Evolutionary conservation across 2,797 vertebrate genomes (phyloP).

Genomic region (Rhabdomys pumilio): DNA sequence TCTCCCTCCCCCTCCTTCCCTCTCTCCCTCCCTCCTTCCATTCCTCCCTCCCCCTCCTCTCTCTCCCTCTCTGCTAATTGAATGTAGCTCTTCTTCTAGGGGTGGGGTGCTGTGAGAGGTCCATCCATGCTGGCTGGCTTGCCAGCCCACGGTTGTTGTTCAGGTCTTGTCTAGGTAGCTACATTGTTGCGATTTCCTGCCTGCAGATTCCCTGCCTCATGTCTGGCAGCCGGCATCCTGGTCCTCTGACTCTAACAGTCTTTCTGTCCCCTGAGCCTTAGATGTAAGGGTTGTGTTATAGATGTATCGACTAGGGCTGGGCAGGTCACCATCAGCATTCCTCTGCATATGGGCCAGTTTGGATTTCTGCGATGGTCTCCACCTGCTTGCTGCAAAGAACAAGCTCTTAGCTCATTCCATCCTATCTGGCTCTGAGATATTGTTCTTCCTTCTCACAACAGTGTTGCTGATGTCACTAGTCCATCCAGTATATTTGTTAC

Average conservation of each 20-base stretch:
- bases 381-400: neutral
- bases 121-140: neutral
- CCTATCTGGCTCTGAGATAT: neutral
- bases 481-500: neutral
- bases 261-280: neutral
- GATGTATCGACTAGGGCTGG: neutral
- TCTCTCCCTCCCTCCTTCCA: neutral
- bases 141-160: fast-evolving
- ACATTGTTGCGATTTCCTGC: neutral
- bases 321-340: neutral
- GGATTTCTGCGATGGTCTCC: neutral
- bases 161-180: neutral
- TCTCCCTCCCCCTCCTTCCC: too few relatives aligned
- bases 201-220: neutral
- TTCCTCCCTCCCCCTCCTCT: neutral
- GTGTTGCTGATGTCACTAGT: too few relatives aligned
- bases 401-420: neutral
- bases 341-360: neutral
- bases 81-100: neutral
- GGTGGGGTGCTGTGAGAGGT: neutral
- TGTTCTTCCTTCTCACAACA: neutral
- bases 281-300: neutral
- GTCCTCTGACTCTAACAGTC: neutral
- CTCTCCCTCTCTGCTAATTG: neutral
- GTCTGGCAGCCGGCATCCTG: neutral